Evolutionary conservation across 2,888 invertebrate species (phyloP).

Genomic region (Pocota personata): DNA sequence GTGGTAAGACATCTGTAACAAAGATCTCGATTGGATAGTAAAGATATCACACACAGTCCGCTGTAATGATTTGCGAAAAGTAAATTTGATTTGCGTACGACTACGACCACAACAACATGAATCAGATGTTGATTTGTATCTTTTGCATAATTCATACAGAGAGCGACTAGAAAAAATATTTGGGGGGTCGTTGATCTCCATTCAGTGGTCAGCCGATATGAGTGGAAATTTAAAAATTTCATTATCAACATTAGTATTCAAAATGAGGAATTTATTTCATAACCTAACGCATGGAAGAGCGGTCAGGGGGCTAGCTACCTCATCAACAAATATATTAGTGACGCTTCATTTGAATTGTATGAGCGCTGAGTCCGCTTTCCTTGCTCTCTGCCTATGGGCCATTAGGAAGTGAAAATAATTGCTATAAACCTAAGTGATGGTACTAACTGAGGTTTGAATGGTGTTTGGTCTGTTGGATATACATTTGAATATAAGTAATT

Average conservation of each 20-base stretch:
- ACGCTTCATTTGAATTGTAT: slow-evolving; percentile 1
- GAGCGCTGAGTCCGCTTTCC: background rate
- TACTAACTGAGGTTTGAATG: background rate
- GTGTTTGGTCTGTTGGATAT: background rate
- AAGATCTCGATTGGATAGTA: slow-evolving; percentile 35
- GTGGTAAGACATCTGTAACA: slow-evolving; percentile 49
- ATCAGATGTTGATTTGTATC: slow-evolving; percentile 52
- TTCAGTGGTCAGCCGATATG: background rate
- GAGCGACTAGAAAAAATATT: background rate
- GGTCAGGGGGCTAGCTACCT: background rate
- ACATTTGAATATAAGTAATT: slow-evolving; percentile 15
- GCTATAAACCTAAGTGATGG: background rate
- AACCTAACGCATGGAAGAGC: background rate
- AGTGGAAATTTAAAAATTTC: slow-evolving; percentile 1
- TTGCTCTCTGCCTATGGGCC: background rate
- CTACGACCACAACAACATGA: slow-evolving; percentile 7
- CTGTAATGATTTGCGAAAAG: slow-evolving; percentile 26
- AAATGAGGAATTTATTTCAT: slow-evolving; percentile 30
- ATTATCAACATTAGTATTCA: slow-evolving; percentile 37
- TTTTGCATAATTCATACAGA: slow-evolving; percentile 69
- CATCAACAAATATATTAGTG: background rate
- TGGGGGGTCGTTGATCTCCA: slow-evolving; percentile 33
- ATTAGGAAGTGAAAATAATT: slow-evolving; percentile 32
- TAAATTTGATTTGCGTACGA: slow-evolving; percentile 34
- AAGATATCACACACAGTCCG: slow-evolving; percentile 13